Evolutionary conservation across 2,888 invertebrate species (phyloP), one percentile per base, ranked within the genome.

Genomic region (Xestia xanthographa): DNA sequence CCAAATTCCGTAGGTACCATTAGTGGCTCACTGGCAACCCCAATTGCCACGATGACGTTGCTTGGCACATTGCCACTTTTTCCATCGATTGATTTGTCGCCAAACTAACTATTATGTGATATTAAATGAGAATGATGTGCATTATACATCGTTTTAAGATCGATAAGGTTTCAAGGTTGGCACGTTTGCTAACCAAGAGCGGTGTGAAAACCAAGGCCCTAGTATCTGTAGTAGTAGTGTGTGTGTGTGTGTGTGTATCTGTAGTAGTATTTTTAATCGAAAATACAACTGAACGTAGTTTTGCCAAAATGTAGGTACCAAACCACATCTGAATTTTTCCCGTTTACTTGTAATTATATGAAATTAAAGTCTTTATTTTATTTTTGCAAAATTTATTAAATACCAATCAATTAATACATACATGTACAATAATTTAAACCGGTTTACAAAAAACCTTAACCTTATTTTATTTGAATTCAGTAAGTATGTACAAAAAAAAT

Each of bases 31-130:
- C n/a, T 63, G 20, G 34, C n/a, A 72, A 43, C 53, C 14, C 65
- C 34, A 41, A 65, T 73, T 58, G 45, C 34, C 77, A 17, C 50
- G 48, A 66, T 87, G 87, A 87, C 88, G 89, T 87, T 83, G 82
- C 71, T 80, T 92, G 92, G 92, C 92, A 73, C 65, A 34, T 72
- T 83, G 90, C 90, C 90, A 92, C 70, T 70, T 73, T 82, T 73
- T 41, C 41, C 87, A 92, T 90, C 84, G 90, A 92, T 91, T 87
- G 62, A 43, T 17, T 43, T 72, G 74, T 70, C 53, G 85, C 62
- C 20, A 63, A 77, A 71, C 45, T 38, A 29, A 20, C 43, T 72
- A 73, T 80, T 80, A 77, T 68, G 8, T 63, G 41, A n/a, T 26
- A 26, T 62, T 63, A 17, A 62, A 29, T 29, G 53, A 53, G 41